Evolutionary conservation across 1,140 invertebrate species (phyloP).

Genomic region (Bombus breviceps): DNA sequence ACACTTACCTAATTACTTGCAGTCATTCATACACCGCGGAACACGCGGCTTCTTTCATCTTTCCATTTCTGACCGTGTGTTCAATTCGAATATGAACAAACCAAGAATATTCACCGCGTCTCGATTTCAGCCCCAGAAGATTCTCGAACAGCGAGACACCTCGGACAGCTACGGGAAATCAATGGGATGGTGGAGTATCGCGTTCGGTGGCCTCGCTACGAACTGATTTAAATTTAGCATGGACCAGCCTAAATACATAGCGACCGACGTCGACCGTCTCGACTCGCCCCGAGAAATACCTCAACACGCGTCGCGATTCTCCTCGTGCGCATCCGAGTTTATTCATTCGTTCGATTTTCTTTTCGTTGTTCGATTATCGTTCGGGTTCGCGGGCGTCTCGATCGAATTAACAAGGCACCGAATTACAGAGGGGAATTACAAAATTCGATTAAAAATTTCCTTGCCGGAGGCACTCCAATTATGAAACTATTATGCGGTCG

Average conservation of each 20-base stretch:
- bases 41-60: not conserved
- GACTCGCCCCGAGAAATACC: conserved; percentile 16
- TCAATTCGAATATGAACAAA: not conserved
- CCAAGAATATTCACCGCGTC: conserved; percentile 11
- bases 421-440: conserved; percentile 17
- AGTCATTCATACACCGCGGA: not conserved
- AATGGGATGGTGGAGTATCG: conserved; percentile 34
- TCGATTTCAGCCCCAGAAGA: conserved; percentile 11
- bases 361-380: not conserved
- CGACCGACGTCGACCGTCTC: conserved; percentile 4
- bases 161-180: conserved; percentile 17
- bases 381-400: not conserved
- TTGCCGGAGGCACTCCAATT: conserved; percentile 45
- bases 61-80: not conserved
- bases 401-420: conserved; percentile 41
- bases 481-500: conserved; percentile 45
- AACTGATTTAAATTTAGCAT: conserved; percentile 65
- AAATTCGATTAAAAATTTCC: conserved; percentile 61
- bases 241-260: conserved; percentile 55
- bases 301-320: not conserved
- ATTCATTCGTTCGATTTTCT: not conserved
- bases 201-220: conserved; percentile 40
- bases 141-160: conserved; percentile 36
- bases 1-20: not conserved
- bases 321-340: not conserved